Conservation (phyloP, 2,797 vertebrate genomes). For the Lagorchestes hirsutus region DNA sequence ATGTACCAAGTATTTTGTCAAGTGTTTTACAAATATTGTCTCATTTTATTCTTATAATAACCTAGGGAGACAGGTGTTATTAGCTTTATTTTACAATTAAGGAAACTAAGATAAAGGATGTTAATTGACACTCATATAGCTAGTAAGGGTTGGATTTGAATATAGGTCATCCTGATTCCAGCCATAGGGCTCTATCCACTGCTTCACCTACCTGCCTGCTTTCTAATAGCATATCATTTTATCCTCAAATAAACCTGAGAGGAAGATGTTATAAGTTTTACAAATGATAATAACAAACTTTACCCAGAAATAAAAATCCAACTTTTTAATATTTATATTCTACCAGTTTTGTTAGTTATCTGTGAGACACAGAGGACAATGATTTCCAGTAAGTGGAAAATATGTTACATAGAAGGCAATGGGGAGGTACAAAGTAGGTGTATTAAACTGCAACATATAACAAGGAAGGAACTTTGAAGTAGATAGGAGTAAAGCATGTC, state of each 20-base stretch:
- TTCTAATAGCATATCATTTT: neutral
- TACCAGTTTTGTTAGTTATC: neutral
- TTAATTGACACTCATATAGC: neutral
- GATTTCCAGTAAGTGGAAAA: too few species aligned
- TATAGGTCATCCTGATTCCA: neutral
- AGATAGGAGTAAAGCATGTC: too few species aligned
- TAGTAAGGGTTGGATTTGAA: neutral
- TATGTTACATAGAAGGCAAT: too few species aligned
- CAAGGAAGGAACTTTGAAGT: too few species aligned
- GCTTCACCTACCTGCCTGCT: neutral
- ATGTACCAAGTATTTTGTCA: neutral
- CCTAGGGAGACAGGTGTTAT: neutral
- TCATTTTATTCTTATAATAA: neutral
- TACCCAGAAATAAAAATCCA: neutral
- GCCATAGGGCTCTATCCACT: neutral
- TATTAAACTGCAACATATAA: too few species aligned
- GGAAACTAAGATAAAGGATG: neutral
- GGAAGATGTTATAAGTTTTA: neutral
- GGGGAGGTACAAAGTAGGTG: too few species aligned
- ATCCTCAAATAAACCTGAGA: neutral
- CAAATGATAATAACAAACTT: neutral
- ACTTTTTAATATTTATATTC: neutral
- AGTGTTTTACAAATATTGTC: neutral
- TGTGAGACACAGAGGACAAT: neutral
- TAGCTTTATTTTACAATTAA: neutral